A percentile compares a stretch with the other conserved stretches of the same genome.
Evolutionary conservation across 2,888 invertebrate genomes (phyloP).

Genomic region (Trichopria drosophilae): DNA sequence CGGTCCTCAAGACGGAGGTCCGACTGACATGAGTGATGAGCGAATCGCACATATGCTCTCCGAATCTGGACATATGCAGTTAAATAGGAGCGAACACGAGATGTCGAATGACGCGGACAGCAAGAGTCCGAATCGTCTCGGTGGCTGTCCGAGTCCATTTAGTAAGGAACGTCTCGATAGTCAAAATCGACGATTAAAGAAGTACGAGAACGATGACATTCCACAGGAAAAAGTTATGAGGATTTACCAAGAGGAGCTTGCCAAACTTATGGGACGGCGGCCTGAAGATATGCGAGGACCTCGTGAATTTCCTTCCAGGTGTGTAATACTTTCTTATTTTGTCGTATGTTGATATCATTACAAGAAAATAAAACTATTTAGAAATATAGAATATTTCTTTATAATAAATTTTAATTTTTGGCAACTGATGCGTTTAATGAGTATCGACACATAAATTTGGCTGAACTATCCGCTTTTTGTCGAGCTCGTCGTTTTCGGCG

Average conservation of each 20-base stretch:
- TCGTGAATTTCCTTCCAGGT: conserved; percentile 81
- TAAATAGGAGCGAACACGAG: conserved; percentile 57
- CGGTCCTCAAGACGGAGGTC: conserved; percentile 63
- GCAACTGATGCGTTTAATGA: too few relatives aligned
- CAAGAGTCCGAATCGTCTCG: conserved; percentile 73
- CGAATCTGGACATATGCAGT: conserved; percentile 60
- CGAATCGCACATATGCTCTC: conserved; percentile 89
- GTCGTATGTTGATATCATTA: too few relatives aligned
- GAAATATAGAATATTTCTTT: too few relatives aligned
- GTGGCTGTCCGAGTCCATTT: conserved; percentile 78
- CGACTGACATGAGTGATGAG: conserved; percentile 83
- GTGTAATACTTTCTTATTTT: too few relatives aligned
- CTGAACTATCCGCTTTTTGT: too few relatives aligned
- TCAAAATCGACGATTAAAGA: conserved; percentile 76
- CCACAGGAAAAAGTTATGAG: conserved; percentile 94
- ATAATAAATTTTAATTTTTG: too few relatives aligned
- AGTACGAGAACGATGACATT: conserved; percentile 91
- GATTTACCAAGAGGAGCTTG: conserved; percentile 93
- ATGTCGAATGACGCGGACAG: conserved; percentile 70
- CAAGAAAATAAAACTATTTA: too few relatives aligned
- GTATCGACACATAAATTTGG: too few relatives aligned
- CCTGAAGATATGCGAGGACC: conserved; percentile 75
- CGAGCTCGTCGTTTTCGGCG: too few relatives aligned
- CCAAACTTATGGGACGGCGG: conserved; percentile 84
- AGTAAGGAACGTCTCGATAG: conserved; percentile 64